Percentiles rank a stretch among this genome's conserved stretches.
These are phyloP conservation scores for Platichthys flesus DNA, from an alignment of 2,113 vertebrate species.

Conservation along the genomic window DNA sequence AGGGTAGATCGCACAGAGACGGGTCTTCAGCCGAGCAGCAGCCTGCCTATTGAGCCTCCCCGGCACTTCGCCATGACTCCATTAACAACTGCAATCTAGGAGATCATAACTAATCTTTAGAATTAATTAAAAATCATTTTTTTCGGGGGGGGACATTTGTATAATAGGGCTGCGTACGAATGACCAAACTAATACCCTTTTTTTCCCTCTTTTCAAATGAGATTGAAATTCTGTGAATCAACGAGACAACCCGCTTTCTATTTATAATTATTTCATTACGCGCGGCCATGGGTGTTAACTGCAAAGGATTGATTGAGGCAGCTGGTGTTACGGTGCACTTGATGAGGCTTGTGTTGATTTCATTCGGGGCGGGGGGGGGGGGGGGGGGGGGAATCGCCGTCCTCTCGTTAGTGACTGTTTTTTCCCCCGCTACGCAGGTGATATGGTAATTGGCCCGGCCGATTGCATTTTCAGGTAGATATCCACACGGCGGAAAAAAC, in stretches of 20 bases:
- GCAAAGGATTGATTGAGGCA: conserved; percentile 64
- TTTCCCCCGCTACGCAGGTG: background rate
- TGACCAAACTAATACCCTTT: conserved; percentile 58
- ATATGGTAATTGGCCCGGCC: conserved; percentile 24
- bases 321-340: conserved; percentile 41
- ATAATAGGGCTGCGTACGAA: conserved; percentile 51
- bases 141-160: background rate
- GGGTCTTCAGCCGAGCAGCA: conserved; percentile 12
- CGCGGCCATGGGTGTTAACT: conserved; percentile 57
- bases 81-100: conserved; percentile 67
- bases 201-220: conserved; percentile 34
- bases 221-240: conserved; percentile 65
- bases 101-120: conserved; percentile 70
- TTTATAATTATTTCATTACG: conserved; percentile 74
- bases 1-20: background rate
- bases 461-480: conserved; percentile 15
- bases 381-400: conserved; percentile 1
- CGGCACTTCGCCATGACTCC: conserved; percentile 46
- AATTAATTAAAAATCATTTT: conserved; percentile 63
- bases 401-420: conserved; percentile 21
- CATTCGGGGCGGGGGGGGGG: background rate
- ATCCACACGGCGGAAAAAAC: conserved; percentile 1
- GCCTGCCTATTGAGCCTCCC: conserved; percentile 12
- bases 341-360: conserved; percentile 56
- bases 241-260: conserved; percentile 39